Conservation (phyloP, 2,797 vertebrate genomes). For the Perodicticus potto region DNA sequence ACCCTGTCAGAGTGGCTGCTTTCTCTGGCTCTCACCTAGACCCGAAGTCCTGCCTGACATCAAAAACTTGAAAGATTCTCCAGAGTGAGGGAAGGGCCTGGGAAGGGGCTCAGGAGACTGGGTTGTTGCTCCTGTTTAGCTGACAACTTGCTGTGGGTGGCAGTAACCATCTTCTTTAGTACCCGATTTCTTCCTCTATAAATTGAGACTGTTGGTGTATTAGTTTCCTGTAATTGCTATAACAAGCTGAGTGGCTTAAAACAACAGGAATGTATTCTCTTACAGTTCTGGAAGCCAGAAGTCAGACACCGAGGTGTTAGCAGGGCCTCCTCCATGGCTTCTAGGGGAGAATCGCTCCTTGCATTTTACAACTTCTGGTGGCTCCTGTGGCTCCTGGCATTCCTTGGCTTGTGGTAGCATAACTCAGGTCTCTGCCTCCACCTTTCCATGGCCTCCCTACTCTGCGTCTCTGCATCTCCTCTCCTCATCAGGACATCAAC, state of each 20-base stretch:
- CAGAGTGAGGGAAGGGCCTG: not conserved
- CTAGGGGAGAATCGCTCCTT: not conserved
- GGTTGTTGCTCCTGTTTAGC: not conserved
- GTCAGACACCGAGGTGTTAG: not conserved
- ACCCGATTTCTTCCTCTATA: not conserved
- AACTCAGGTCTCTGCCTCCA: not conserved
- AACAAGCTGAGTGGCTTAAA: not conserved
- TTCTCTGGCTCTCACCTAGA: not conserved
- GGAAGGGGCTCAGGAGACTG: rapidly evolving
- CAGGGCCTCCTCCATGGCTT: not conserved
- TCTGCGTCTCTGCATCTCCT: not conserved
- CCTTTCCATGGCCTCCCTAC: too few species aligned
- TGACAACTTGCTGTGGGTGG: not conserved
- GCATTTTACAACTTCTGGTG: not conserved
- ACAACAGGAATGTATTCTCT: not conserved
- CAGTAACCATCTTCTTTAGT: not conserved
- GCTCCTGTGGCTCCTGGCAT: not conserved
- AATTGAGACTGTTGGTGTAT: not conserved
- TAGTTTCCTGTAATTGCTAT: not conserved
- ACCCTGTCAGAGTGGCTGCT: not conserved
- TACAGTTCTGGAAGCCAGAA: not conserved
- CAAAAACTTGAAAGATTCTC: not conserved
- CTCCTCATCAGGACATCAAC: not conserved
- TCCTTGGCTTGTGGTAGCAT: not conserved
- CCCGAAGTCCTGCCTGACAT: not conserved